Percentiles rank a stretch among this genome's conserved stretches.
phyloP scores from a whole-genome alignment of 2,797 vertebrate species.

The Anabacerthia variegaticeps region DNA sequence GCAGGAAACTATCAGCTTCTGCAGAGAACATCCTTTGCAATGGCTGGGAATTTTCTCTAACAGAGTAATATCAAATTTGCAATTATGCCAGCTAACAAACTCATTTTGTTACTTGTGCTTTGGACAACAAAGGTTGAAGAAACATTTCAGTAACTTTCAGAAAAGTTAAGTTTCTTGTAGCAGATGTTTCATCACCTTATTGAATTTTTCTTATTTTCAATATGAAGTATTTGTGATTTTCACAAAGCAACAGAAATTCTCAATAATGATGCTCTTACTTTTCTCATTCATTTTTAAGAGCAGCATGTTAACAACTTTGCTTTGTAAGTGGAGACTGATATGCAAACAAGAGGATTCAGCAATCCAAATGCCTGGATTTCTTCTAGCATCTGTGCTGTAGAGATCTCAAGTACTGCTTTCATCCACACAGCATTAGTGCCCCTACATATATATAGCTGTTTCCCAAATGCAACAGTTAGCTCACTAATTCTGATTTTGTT shows the following conservation, averaged over 20 bases:
- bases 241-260: not conserved
- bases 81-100: conserved; percentile 14
- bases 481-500: not conserved
- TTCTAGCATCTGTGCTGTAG: not conserved
- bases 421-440: not conserved
- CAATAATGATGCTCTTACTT: not conserved
- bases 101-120: conserved; percentile 11
- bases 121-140: conserved; percentile 24
- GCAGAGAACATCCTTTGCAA: not conserved
- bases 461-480: not conserved
- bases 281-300: not conserved
- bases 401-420: not conserved
- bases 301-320: not conserved
- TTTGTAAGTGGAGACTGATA: not conserved
- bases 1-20: not conserved
- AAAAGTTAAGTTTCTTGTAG: not conserved
- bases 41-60: not conserved
- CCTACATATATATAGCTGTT: not conserved
- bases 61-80: not conserved
- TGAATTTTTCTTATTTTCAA: not conserved
- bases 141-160: conserved; percentile 9
- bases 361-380: not conserved
- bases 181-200: not conserved
- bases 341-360: not conserved
- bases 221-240: not conserved